A percentile compares a stretch with the other conserved stretches of the same genome.
Evolutionary conservation across 2,888 invertebrate species (phyloP).

Genomic region (Campoplex nolae): DNA sequence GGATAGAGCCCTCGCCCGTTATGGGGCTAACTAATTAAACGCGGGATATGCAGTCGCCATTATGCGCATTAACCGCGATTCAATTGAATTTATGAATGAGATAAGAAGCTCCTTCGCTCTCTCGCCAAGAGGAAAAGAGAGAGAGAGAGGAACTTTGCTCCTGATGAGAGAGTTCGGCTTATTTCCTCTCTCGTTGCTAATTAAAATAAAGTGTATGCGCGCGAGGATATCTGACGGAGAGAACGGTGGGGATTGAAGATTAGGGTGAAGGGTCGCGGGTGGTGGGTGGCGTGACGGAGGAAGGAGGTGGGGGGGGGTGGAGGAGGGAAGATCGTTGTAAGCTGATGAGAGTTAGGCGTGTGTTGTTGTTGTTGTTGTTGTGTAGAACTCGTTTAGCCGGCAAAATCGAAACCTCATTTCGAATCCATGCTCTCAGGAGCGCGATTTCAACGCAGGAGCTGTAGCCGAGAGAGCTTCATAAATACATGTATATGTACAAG

Average conservation of each 20-base stretch:
- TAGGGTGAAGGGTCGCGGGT: background rate
- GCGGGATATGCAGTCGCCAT: slow-evolving; percentile 15
- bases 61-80: slow-evolving; percentile 16
- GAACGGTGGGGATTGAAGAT: slow-evolving; percentile 19
- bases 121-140: background rate
- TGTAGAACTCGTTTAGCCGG: background rate
- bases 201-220: slow-evolving; percentile 59
- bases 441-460: background rate
- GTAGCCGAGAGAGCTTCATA: background rate
- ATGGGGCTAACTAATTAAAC: slow-evolving; percentile 49
- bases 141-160: slow-evolving; percentile 15
- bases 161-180: background rate
- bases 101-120: slow-evolving; percentile 24
- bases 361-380: slow-evolving; percentile 12
- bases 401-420: slow-evolving; percentile 53
- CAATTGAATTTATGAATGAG: slow-evolving; percentile 60
- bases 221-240: slow-evolving; percentile 20
- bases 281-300: too few species aligned
- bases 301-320: background rate
- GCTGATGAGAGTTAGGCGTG: slow-evolving; percentile 21
- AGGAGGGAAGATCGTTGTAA: slow-evolving; percentile 5
- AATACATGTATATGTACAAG: background rate
- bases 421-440: slow-evolving; percentile 22
- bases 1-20: slow-evolving; percentile 22
- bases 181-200: slow-evolving; percentile 46